Evolutionary conservation across 2,797 vertebrate species (phyloP).

Genomic region (Myioborus miniatus): DNA sequence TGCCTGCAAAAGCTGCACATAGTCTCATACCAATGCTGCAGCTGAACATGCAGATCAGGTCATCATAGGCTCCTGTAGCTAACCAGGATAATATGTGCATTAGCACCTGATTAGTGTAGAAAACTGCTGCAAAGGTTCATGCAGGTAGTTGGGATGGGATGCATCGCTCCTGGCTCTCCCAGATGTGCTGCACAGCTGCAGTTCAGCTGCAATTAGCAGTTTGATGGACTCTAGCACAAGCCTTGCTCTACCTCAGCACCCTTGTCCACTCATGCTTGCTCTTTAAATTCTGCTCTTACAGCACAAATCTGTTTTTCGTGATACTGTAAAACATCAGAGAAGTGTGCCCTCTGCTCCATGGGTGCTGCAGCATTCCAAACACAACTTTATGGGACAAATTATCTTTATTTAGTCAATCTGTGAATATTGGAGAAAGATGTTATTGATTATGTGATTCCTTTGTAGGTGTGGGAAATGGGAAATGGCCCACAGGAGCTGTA

Average conservation of each 20-base stretch:
- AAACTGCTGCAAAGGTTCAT: not conserved
- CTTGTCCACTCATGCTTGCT: not conserved
- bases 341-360: not conserved
- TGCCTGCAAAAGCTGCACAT: not conserved
- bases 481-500: rapidly evolving
- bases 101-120: not conserved
- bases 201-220: not conserved
- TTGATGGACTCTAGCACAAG: not conserved
- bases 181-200: not conserved
- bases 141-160: not conserved
- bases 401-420: not conserved
- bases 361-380: not conserved
- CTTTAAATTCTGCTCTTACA: not conserved
- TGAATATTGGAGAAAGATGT: not conserved
- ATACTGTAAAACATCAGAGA: not conserved
- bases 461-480: not conserved
- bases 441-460: not conserved
- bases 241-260: not conserved
- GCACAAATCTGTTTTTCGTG: not conserved
- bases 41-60: not conserved
- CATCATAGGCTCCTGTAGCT: not conserved
- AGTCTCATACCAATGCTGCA: not conserved
- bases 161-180: not conserved
- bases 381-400: not conserved
- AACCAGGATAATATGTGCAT: not conserved